Base-by-base conservation (phyloP, 2,888 invertebrate species). In the Callosobruchus maculatus region DNA sequence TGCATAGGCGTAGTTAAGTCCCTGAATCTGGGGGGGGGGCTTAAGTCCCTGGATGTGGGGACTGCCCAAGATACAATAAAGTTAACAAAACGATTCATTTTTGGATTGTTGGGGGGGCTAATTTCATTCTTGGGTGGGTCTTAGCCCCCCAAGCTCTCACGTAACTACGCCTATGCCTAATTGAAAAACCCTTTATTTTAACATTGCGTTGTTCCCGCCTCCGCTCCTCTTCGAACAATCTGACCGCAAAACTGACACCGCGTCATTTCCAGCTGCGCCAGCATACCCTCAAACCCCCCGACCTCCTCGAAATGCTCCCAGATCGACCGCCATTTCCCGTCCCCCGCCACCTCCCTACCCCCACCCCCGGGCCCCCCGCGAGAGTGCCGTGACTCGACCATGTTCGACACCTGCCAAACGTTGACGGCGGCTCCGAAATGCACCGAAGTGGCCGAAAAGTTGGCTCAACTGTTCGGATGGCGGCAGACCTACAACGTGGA, bases 401-500 rank as follows among this genome's bases (percentile, higher is more conserved):
- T 84, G 84, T 85, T 85, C 81, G 84, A 84, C 77, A 83, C 81
- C 75, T 84, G 84, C 78, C 85, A 84, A 76, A 83, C 83, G 9
- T 79, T 82, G 75, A 82, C 78, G 74, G 81, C 79, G 66, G 77
- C 77, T 71, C 91, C 92, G 76, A 91, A 92, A 79, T 94, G 94
- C 86, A 92, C 92, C 81, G 93, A 93, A 83, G 91, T 94, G 82
- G 93, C 94, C 7, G 93, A 93, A 84, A 94, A 94, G 88, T 85
- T 94, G 78, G 93, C 92, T 81, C 91, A 93, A 78, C 88, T 94
- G 77, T 94, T 94, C 84, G 93, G 93, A 74, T 94, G 94, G 94
- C 88, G 94, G 80, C 94, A 94, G 85, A 94, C 93, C 9, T 94
- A 94, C 84, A 93, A 93, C 77, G 94, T 94, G 78, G 93, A 94